These are phyloP conservation scores for Eupithecia inturbata DNA, from an alignment of 2,888 invertebrate genomes.

Conservation along the genomic window DNA sequence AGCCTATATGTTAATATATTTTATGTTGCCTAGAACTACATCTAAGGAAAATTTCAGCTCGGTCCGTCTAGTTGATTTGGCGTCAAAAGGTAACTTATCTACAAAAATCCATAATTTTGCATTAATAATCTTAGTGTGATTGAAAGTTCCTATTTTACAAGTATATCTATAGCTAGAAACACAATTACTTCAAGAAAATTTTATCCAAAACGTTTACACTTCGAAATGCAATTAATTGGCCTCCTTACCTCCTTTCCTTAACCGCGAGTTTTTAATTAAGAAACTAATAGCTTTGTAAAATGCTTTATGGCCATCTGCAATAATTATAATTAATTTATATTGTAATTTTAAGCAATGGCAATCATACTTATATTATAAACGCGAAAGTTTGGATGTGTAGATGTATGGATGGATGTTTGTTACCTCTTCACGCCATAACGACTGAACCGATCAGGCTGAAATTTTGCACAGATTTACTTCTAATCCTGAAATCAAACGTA, in stretches of 20 bases:
- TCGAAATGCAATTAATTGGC: constrained; percentile 39
- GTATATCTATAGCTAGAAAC: no score
- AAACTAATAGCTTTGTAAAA: constrained; percentile 49
- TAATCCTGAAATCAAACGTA: no score
- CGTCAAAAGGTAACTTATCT: background rate
- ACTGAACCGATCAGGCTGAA: no score
- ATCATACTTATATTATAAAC: constrained; percentile 44
- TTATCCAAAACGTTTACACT: background rate
- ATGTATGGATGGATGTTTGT: no score
- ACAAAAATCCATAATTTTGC: background rate
- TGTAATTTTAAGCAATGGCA: constrained; percentile 42
- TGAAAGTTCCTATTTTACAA: background rate
- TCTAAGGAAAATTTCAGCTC: background rate
- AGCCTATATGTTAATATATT: background rate
- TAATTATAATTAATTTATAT: constrained; percentile 49
- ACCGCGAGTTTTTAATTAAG: constrained; percentile 19
- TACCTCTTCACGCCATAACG: no score
- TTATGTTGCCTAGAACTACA: background rate
- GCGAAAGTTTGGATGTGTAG: no score
- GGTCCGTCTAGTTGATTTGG: background rate
- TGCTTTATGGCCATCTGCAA: constrained; percentile 52
- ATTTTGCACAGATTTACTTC: no score
- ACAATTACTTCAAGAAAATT: background rate
- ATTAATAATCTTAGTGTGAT: background rate
- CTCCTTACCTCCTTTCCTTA: constrained; percentile 26